Evolutionary conservation across 2,113 vertebrate species (phyloP).

Genomic region (Mastomys natalensis): DNA sequence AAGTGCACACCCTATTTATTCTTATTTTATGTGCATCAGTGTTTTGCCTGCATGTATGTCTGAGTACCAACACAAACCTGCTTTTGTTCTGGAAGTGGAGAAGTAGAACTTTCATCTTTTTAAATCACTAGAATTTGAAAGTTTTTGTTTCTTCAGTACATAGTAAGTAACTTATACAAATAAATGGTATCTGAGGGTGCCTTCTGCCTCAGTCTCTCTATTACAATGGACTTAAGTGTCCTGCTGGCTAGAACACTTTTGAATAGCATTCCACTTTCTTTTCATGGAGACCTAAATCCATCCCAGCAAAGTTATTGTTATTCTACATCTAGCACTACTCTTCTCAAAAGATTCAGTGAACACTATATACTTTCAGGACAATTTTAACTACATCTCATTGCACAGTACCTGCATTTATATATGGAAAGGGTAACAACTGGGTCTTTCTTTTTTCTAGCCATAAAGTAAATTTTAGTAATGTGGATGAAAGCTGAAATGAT

Average conservation of each 20-base stretch:
- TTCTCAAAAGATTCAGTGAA: neutral
- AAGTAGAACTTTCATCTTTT: neutral
- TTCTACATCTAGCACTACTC: neutral
- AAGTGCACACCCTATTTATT: neutral
- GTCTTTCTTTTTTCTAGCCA: slow-evolving; percentile 20
- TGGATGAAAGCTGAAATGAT: slow-evolving; percentile 5
- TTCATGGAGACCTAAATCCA: neutral
- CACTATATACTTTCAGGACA: neutral
- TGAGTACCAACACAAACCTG: neutral
- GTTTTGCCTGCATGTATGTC: neutral
- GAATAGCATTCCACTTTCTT: neutral
- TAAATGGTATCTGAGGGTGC: neutral
- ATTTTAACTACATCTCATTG: neutral
- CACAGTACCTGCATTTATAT: neutral
- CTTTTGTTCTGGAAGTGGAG: neutral
- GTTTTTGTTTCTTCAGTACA: neutral
- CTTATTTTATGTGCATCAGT: neutral
- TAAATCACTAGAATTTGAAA: neutral
- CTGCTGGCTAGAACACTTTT: neutral
- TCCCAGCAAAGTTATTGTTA: neutral
- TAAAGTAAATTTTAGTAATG: neutral
- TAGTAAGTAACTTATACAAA: neutral
- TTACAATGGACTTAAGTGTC: neutral
- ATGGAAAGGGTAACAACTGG: neutral
- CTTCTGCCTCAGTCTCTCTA: too few relatives aligned